Base-by-base conservation (phyloP, 1,140 invertebrate species). In the Drosophila asahinai region DNA sequence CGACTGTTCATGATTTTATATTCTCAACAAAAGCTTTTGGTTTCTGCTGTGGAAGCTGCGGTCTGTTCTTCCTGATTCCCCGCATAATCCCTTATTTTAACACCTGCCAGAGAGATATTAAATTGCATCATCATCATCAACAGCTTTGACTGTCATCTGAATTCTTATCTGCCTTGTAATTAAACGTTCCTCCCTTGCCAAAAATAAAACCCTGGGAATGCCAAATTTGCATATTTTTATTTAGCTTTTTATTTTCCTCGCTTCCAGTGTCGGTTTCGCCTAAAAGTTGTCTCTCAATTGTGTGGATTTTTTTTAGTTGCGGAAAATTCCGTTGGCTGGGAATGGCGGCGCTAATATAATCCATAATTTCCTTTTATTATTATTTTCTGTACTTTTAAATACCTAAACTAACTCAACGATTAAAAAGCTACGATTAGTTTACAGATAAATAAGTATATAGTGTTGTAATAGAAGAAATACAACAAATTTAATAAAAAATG, bases 11-110 rank as follows among this genome's bases (percentile, higher is more conserved):
- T 52, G 64, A 57, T 68, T 87, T 87, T 87, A 84, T 87, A 87
- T 61, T 22, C 30, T 19, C 43, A 51, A 42, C 61, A 54, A 77
- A 61, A 52, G 52, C 58, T 48, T 42, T 43, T 30, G 11, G 38
- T 42, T 74, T 54, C 61, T 22, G 55, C 45, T 48, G 47, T 36
- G 36, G 59, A 12, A 19, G 33, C n/a, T 40, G 67, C 27, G 45
- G 66, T 72, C 30, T 51, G 67, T 73, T 43, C 67, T 72, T 73
- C 70, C 70, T 73, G 70, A 59, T 72, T 73, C 45, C 30, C 52
- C 30, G 47, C 66, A 81, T 89, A 87, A 89, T 87, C 84, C 73
- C 66, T 84, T 81, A 78, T 81, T 78, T 81, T 70, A 83, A 89
- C 83, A 87, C 83, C 83, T 87, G 84, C 48, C 81, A 72, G 61